Evolutionary conservation across 2,113 vertebrate genomes (phyloP), one percentile per base, ranked within the genome.

Genomic region (Megaceryle maxima): DNA sequence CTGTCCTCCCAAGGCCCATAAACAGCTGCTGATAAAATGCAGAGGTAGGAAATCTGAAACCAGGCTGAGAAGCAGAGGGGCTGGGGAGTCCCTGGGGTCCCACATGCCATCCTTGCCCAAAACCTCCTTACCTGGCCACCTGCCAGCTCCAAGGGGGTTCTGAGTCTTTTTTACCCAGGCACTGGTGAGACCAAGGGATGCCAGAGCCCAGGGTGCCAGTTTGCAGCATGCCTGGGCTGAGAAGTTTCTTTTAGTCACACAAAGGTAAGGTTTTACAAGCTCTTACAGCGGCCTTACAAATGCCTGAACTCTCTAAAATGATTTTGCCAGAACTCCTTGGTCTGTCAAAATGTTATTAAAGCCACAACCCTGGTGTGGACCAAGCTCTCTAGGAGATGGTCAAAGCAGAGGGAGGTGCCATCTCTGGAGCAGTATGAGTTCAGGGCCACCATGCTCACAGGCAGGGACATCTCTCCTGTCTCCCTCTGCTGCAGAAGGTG

Each of bases 41-140:
- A 97, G 97, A 93, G 64, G 87, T 93, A 86, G 82, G 96, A 96
- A 97, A 97, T 82, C 80, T 90, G 96, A 97, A 96, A 96, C 96
- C 86, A 48, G 28, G 26, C 62, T 48, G 59, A 78, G 53, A 43
- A 87, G 69, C 76, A 73, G 77, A 70, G 33, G 35, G 48, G 51
- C 35, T 64, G 80, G 50, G 53, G 41, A 93, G 84, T 85, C 87
- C 89, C 81, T 1, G 13, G 74, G 37, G 35, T 48, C 77, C 29
- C n/a, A 46, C 19, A 48, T 13, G 37, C 33, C 20, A 37, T 82
- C 50, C 39, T 66, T 84, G 46, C 9, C 51, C 51, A 0, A 93
- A 7, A 6, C 60, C 11, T 19, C 39, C 43, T 80, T 2, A 2
- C 5, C 6, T 3, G 2, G 33, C 46, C 6, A 33, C 39, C 41